phyloP scores from a whole-genome alignment of 2,888 invertebrate species.

The Agonopterix arenella region DNA sequence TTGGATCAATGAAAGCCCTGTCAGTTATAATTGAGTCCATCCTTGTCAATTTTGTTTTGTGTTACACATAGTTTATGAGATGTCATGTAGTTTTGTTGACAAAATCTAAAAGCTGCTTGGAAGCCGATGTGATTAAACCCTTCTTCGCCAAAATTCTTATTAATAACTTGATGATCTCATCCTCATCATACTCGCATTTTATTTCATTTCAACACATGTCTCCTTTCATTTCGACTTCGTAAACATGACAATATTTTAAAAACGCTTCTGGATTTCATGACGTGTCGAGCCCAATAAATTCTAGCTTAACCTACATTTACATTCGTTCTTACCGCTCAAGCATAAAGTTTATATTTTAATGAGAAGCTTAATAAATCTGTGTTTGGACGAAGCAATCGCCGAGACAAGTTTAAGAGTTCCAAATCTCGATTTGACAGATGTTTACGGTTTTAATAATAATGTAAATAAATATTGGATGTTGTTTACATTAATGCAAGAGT shows the following conservation, averaged over 20 bases:
- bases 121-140: no score
- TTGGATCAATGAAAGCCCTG: constrained; percentile 46
- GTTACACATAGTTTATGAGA: background rate
- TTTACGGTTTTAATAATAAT: constrained; percentile 47
- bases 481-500: constrained; percentile 41
- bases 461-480: constrained; percentile 53
- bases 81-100: background rate
- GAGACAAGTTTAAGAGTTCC: constrained; percentile 40
- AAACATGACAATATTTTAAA: constrained; percentile 13
- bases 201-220: constrained; percentile 8
- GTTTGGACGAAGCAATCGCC: constrained; percentile 4
- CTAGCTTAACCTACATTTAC: constrained; percentile 12
- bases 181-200: background rate
- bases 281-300: constrained; percentile 12
- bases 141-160: no score
- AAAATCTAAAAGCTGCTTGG: no score
- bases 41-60: constrained; percentile 24
- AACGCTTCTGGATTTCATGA: constrained; percentile 12
- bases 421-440: constrained; percentile 47
- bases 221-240: constrained; percentile 6
- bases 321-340: constrained; percentile 8
- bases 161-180: constrained; percentile 2
- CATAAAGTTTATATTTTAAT: constrained; percentile 14
- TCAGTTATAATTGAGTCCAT: constrained; percentile 49
- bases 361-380: constrained; percentile 2